Percentiles rank a stretch among this genome's conserved stretches.
Evolutionary conservation across 2,113 vertebrate species (phyloP).

Genomic region (Formicarius rufipectus): DNA sequence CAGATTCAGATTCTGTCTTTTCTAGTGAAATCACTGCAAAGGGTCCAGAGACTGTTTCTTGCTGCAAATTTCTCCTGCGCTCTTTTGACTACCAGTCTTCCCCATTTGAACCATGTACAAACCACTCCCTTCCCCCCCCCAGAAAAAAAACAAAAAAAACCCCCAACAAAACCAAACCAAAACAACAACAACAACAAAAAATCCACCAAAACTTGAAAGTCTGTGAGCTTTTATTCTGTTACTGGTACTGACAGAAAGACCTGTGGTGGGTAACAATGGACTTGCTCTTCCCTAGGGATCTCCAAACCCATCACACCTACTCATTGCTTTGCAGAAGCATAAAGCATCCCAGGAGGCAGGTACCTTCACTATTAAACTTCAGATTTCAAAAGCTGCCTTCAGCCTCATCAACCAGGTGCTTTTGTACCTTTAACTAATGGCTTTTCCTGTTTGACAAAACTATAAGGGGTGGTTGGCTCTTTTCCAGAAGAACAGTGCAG

Average conservation of each 20-base stretch:
- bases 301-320: background rate
- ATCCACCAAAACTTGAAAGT: no score
- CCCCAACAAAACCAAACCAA: no score
- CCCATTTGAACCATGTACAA: background rate
- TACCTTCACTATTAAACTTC: background rate
- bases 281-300: background rate
- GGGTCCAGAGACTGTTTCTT: background rate
- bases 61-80: background rate
- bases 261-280: background rate
- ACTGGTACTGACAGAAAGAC: background rate
- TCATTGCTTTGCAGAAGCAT: background rate
- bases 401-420: background rate
- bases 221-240: background rate
- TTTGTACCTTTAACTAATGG: background rate
- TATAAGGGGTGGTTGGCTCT: background rate
- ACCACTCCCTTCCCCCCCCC: no score
- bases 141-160: no score
- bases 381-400: background rate
- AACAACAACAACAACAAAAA: background rate
- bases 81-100: background rate
- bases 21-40: background rate
- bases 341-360: background rate
- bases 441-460: background rate
- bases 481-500: background rate
- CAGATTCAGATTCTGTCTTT: background rate